Evolutionary conservation across 2,888 invertebrate genomes (phyloP).

Genomic region (Pogonocherus hispidulus): DNA sequence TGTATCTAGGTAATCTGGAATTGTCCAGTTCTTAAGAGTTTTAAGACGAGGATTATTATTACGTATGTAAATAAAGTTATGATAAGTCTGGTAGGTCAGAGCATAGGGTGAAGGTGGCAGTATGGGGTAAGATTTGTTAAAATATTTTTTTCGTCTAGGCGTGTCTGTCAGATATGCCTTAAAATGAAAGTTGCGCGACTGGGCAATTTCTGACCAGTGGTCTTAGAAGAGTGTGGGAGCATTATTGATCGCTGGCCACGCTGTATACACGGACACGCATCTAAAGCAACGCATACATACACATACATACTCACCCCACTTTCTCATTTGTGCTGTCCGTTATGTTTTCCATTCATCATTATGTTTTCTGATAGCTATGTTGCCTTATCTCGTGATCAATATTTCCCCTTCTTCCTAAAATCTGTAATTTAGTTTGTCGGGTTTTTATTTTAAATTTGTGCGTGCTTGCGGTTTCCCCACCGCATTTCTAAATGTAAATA

Average conservation of each 20-base stretch:
- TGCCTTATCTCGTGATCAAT: constrained; percentile 68
- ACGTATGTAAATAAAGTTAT: neutral
- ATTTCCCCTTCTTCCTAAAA: constrained; percentile 64
- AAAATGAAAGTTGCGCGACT: constrained; percentile 68
- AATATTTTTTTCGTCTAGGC: constrained; percentile 62
- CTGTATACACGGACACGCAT: constrained; percentile 64
- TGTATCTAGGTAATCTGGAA: neutral
- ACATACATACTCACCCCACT: constrained; percentile 58
- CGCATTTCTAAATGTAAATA: constrained; percentile 53
- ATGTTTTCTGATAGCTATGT: constrained; percentile 66
- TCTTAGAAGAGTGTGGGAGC: constrained; percentile 67
- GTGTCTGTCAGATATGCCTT: constrained; percentile 67
- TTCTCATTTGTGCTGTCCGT: constrained; percentile 66
- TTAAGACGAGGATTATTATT: constrained; percentile 6
- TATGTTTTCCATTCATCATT: constrained; percentile 68
- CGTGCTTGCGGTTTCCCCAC: constrained; percentile 32
- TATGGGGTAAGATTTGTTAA: neutral
- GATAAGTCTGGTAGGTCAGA: neutral
- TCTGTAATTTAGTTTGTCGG: constrained; percentile 52
- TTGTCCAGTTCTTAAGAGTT: neutral
- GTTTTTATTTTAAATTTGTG: constrained; percentile 57
- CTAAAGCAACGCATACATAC: constrained; percentile 61
- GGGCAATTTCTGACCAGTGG: constrained; percentile 68
- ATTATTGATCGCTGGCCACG: constrained; percentile 66
- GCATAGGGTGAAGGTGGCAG: neutral